Percentiles rank a stretch among this genome's conserved stretches.
These are phyloP conservation scores for Mythimna ferrago DNA, from an alignment of 2,888 invertebrate species.

Conservation along the genomic window DNA sequence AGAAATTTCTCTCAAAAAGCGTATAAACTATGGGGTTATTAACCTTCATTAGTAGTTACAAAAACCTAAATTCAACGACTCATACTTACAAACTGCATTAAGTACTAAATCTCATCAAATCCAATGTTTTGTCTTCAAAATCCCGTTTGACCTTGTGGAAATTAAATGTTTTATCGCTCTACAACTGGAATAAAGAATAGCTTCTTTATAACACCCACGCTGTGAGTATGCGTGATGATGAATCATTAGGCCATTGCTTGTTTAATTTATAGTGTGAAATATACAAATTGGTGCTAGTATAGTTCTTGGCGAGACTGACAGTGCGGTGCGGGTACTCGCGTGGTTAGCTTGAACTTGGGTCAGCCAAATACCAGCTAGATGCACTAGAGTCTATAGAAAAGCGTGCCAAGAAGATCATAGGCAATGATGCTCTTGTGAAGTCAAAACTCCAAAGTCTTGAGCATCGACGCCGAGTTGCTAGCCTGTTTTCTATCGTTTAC, in stretches of 20 bases:
- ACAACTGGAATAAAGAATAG: constrained; percentile 37
- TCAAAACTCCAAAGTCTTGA: too few species aligned
- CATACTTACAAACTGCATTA: constrained; percentile 8
- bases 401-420: too few species aligned
- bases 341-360: too few species aligned
- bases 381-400: too few species aligned
- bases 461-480: too few species aligned
- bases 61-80: not conserved
- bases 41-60: not conserved
- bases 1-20: not conserved
- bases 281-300: not conserved
- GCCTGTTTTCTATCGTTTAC: too few species aligned
- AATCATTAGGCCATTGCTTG: constrained; percentile 29
- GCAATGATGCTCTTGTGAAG: too few species aligned
- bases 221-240: constrained; percentile 41
- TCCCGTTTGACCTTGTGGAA: constrained; percentile 12
- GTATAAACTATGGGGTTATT: not conserved
- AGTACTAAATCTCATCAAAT: constrained; percentile 17
- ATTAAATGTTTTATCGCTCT: constrained; percentile 45
- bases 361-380: too few species aligned
- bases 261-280: constrained; percentile 31
- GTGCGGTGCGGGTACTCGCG: too few species aligned
- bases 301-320: too few species aligned
- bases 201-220: constrained; percentile 36
- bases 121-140: constrained; percentile 35